Percentiles rank a stretch among this genome's conserved stretches.
Evolutionary conservation across 2,888 invertebrate species (phyloP).

Genomic region (Agrotis puta): DNA sequence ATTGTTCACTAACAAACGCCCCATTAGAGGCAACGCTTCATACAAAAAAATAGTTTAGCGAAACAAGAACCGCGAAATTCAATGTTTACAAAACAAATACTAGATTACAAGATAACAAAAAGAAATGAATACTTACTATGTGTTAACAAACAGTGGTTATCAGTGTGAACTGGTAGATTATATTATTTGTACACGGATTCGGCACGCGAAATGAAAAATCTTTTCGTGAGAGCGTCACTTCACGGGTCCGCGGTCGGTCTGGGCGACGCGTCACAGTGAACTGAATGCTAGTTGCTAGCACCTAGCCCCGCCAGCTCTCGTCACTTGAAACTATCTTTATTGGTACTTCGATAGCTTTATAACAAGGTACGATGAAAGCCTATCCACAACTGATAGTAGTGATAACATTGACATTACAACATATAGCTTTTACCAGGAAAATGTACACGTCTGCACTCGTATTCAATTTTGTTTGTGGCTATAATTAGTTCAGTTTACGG

Average conservation of each 20-base stretch:
- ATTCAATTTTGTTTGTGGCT: slow-evolving; percentile 12
- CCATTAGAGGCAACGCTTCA: slow-evolving; percentile 7
- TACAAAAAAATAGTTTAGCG: slow-evolving; percentile 44
- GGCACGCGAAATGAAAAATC: slow-evolving; percentile 44
- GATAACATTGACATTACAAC: slow-evolving; percentile 39
- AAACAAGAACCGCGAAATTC: slow-evolving; percentile 56
- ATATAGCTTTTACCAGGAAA: slow-evolving; percentile 32
- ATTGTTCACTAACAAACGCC: slow-evolving; percentile 27
- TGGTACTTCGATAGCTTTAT: slow-evolving; percentile 63
- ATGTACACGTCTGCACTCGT: background rate
- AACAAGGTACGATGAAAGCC: slow-evolving; percentile 63
- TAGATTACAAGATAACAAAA: slow-evolving; percentile 58
- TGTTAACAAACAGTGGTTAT: slow-evolving; percentile 53
- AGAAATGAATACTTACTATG: slow-evolving; percentile 59
- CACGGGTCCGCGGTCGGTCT: slow-evolving; percentile 57
- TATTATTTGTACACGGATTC: slow-evolving; percentile 56
- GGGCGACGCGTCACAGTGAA: slow-evolving; percentile 57
- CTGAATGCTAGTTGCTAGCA: slow-evolving; percentile 50
- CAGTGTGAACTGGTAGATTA: slow-evolving; percentile 55
- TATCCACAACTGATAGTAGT: slow-evolving; percentile 39
- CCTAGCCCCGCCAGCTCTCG: slow-evolving; percentile 37
- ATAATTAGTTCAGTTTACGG: slow-evolving; percentile 10
- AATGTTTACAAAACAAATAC: slow-evolving; percentile 65
- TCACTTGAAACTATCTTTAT: slow-evolving; percentile 64
- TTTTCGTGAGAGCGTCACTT: slow-evolving; percentile 26